Evolutionary conservation across 2,113 vertebrate species (phyloP).

Genomic region (Takifugu bimaculatus): DNA sequence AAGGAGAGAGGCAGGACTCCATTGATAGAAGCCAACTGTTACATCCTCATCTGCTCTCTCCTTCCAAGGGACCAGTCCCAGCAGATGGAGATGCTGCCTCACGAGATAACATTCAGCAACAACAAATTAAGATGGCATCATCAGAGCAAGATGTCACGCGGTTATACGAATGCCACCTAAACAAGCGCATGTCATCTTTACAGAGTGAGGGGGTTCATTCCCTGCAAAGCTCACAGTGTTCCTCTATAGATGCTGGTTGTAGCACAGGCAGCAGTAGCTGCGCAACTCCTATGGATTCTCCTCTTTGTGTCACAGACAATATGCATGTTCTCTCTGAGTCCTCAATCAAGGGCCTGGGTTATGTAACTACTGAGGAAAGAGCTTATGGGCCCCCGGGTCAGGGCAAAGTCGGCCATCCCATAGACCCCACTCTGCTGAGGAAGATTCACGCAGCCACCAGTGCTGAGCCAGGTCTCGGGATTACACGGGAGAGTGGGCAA

Average conservation of each 20-base stretch:
- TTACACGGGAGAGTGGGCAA: constrained; percentile 85
- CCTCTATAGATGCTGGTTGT: constrained; percentile 92
- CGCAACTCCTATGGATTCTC: constrained; percentile 88
- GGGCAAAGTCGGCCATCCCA: constrained; percentile 80
- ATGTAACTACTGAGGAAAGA: constrained; percentile 82
- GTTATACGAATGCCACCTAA: constrained; percentile 88
- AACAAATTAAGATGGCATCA: constrained; percentile 74
- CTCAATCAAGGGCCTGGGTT: constrained; percentile 79
- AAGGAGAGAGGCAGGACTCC: constrained; percentile 73
- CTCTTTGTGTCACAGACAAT: constrained; percentile 83
- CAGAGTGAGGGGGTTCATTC: constrained; percentile 92
- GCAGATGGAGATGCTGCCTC: constrained; percentile 67
- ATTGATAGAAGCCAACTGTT: constrained; percentile 69
- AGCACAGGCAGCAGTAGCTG: constrained; percentile 90
- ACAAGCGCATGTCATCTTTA: constrained; percentile 91
- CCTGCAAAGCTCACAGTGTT: constrained; percentile 93
- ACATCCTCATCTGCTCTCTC: constrained; percentile 74
- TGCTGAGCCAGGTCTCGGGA: constrained; percentile 82
- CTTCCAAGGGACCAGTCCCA: constrained; percentile 78
- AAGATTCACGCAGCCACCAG: constrained; percentile 85
- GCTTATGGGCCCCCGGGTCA: constrained; percentile 76
- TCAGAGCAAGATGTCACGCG: constrained; percentile 79
- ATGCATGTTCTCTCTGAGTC: constrained; percentile 84
- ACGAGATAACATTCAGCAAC: constrained; percentile 73
- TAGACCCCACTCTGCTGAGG: constrained; percentile 83